Evolutionary conservation across 1,140 invertebrate species (phyloP).

Genomic region (Hirudo medicinalis): DNA sequence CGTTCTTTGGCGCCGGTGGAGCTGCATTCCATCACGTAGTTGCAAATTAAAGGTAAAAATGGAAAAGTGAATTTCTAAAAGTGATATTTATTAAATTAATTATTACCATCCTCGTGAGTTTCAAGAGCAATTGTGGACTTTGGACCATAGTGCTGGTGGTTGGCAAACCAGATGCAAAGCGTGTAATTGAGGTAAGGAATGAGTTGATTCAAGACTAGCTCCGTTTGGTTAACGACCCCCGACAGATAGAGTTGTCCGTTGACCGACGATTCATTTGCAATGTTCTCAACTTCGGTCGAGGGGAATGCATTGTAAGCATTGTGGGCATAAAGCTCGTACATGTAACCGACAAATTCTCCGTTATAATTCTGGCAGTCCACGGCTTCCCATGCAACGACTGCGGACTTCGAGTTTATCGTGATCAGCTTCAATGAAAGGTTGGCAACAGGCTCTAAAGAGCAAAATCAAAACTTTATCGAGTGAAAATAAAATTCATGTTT

Average conservation of each 20-base stretch:
- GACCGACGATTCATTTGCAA: not conserved
- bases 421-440: not conserved
- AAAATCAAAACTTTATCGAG: not conserved
- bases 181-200: conserved; percentile 21
- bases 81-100: not conserved
- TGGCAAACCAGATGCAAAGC: conserved; percentile 16
- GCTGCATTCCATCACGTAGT: not conserved
- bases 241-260: not conserved
- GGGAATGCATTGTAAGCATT: conserved; percentile 2
- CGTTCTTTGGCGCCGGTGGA: conserved; percentile 14
- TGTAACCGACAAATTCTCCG: conserved; percentile 2
- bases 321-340: not conserved
- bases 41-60: not conserved
- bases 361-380: conserved; percentile 11
- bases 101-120: conserved; percentile 14
- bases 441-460: not conserved
- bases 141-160: conserved; percentile 17
- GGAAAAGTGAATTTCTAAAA: too few species aligned
- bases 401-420: conserved; percentile 1
- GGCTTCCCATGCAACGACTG: not conserved
- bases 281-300: not conserved
- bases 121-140: not conserved
- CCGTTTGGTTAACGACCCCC: conserved; percentile 13
- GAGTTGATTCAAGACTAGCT: conserved; percentile 15
- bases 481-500: not conserved